Percentiles rank a stretch among this genome's conserved stretches.
phyloP scores from a whole-genome alignment of 2,113 vertebrate genomes.

The Gallinago undulata region DNA sequence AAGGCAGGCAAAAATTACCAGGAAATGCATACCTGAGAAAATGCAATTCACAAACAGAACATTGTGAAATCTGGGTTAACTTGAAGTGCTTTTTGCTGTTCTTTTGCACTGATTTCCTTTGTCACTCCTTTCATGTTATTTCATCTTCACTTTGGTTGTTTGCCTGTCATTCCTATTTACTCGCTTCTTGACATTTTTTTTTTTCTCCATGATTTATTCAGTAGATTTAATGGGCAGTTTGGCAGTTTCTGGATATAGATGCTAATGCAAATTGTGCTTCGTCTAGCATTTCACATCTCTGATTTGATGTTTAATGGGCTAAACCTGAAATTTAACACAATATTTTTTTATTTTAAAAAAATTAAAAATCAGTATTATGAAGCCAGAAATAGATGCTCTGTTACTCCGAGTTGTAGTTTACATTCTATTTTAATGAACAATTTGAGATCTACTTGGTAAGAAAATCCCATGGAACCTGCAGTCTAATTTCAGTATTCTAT shows the following conservation, averaged over 20 bases:
- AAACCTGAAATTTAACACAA: not conserved
- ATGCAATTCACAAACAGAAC: not conserved
- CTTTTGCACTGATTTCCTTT: conserved; percentile 24
- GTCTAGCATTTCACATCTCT: not conserved
- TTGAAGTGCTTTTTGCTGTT: not conserved
- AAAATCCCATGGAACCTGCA: not conserved
- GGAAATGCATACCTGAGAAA: not conserved
- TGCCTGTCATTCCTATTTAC: conserved; percentile 20
- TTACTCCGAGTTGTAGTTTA: not conserved
- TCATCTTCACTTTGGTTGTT: conserved; percentile 19
- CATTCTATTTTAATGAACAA: not conserved
- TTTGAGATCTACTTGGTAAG: not conserved
- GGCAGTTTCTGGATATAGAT: not conserved
- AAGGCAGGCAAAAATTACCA: not conserved
- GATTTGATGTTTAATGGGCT: not conserved
- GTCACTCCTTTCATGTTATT: conserved; percentile 34
- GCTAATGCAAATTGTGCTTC: not conserved
- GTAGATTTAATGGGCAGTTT: conserved; percentile 17
- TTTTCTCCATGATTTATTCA: not conserved
- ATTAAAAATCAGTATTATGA: not conserved
- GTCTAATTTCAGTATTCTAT: not conserved
- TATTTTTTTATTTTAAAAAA: not conserved
- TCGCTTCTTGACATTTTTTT: not conserved
- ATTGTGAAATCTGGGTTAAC: not conserved
- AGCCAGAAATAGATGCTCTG: not conserved